These are phyloP conservation scores for Tachyglossus aculeatus DNA, from an alignment of 2,797 vertebrate genomes.

Conservation along the genomic window DNA sequence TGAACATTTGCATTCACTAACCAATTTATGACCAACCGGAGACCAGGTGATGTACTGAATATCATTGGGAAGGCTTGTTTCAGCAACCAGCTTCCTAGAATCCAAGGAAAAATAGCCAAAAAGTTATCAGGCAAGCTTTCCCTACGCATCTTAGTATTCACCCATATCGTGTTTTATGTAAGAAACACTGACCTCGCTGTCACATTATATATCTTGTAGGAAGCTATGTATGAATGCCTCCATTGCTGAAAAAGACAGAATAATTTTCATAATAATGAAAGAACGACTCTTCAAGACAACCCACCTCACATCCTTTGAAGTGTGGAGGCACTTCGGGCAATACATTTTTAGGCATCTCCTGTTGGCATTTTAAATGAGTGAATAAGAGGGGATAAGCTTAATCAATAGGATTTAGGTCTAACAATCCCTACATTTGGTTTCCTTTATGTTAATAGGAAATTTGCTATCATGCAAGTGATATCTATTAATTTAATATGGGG, in stretches of 20 bases:
- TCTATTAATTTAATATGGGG: too few species aligned
- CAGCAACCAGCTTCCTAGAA: slow-evolving; percentile 55
- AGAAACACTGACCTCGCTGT: slow-evolving; percentile 68
- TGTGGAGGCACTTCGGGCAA: neutral
- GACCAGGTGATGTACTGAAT: slow-evolving; percentile 79
- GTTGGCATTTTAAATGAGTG: neutral
- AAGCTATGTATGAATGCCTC: slow-evolving; percentile 80
- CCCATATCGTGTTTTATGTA: neutral
- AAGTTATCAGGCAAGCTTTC: slow-evolving; percentile 5
- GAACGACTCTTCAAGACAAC: neutral
- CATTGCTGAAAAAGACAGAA: slow-evolving; percentile 74
- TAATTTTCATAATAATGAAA: slow-evolving; percentile 26
- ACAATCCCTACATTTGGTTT: neutral
- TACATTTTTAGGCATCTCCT: neutral
- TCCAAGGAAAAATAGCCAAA: slow-evolving; percentile 50
- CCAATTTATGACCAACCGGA: slow-evolving; percentile 78
- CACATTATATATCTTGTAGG: slow-evolving; percentile 76
- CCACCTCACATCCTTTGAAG: slow-evolving; percentile 17
- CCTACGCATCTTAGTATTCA: slow-evolving; percentile 13
- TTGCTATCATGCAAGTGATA: too few species aligned
- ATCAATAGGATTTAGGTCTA: neutral
- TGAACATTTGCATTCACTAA: slow-evolving; percentile 62
- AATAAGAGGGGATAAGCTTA: neutral
- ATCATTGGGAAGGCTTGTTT: slow-evolving; percentile 57
- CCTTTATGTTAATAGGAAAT: neutral